Base-by-base conservation (phyloP, 1,140 invertebrate species). In the Megalopta genalis region DNA sequence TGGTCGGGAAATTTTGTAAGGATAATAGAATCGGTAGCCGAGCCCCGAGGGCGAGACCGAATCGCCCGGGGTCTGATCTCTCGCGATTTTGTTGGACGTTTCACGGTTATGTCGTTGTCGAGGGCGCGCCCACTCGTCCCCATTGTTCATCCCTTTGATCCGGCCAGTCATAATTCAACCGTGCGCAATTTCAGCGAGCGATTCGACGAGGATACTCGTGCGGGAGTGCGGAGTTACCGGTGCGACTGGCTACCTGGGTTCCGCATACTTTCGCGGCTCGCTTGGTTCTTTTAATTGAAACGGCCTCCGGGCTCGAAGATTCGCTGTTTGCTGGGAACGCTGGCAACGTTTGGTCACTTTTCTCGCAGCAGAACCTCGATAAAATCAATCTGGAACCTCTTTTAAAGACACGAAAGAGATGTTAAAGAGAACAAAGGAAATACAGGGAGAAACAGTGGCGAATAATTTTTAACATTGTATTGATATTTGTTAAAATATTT, bases 161-260 rank as follows among this genome's bases (percentile, higher is more conserved):
- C 80, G 32, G 52, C 27, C 49, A 67, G 75, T 81, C 80, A 78
- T 81, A 77, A 81, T 81, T 81, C 80, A 81, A 78, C 75, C 68
- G 49, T 8, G 32, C 74, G 66, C 80, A 81, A 81, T 81, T 78
- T 81, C 75, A 68, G 62, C 21, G 67, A 21, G 64, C 79, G 68
- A 21, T 67, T 52, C 46, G 52, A 62, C 68, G 42, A 67, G 64
- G 69, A 72, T 66, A 49, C 69, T 59, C 57, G 77, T 70, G 57
- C 77, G 66, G 65, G 68, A 52, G 52, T 63, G 52, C 27, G 42
- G 77, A 66, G 64, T 77, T 81, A 1, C 42, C 74, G 42, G 52
- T 57, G 76, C 76, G 67, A 81, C 77, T 71, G 75, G 52, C 66
- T 49, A 32, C 27, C 42, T 10, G 63, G 54, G 37, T 23, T n/a